These are phyloP conservation scores for Cydia strobilella DNA, from an alignment of 1,140 invertebrate genomes.

Conservation along the genomic window DNA sequence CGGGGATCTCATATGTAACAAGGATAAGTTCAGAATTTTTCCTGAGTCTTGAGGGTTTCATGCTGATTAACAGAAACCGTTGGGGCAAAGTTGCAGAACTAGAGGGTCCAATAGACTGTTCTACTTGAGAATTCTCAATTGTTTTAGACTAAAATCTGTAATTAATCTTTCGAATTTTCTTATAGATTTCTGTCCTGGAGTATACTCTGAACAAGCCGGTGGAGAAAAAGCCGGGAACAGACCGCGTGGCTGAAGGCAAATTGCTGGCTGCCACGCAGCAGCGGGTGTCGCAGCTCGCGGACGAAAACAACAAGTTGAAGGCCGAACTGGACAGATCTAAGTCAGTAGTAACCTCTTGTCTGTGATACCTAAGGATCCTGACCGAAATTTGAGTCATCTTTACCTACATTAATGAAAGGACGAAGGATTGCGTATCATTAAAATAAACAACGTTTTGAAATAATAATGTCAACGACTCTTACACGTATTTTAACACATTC, in stretches of 20 bases:
- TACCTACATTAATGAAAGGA: no score
- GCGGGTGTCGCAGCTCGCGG: conserved; percentile 61
- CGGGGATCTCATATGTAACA: no score
- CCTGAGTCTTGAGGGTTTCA: neutral
- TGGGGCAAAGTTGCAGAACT: no score
- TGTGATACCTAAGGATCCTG: neutral
- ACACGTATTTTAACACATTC: no score
- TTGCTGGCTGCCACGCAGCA: conserved; percentile 62
- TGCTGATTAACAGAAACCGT: neutral
- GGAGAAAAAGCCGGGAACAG: conserved; percentile 54
- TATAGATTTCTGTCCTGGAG: conserved; percentile 61
- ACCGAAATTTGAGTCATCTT: no score
- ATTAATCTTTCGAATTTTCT: neutral
- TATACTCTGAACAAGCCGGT: conserved; percentile 60
- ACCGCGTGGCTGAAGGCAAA: conserved; percentile 63
- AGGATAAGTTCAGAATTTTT: neutral
- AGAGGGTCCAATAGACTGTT: no score
- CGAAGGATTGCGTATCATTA: no score
- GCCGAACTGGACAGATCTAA: conserved; percentile 71
- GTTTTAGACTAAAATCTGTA: neutral
- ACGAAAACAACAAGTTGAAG: conserved; percentile 55
- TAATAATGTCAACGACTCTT: no score
- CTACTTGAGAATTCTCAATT: no score
- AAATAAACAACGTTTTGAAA: no score
- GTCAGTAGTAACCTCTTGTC: conserved; percentile 46